A percentile compares a stretch with the other conserved stretches of the same genome.
These are phyloP conservation scores for Cochlearius cochlearius DNA, from an alignment of 2,113 vertebrate genomes.

Conservation along the genomic window DNA sequence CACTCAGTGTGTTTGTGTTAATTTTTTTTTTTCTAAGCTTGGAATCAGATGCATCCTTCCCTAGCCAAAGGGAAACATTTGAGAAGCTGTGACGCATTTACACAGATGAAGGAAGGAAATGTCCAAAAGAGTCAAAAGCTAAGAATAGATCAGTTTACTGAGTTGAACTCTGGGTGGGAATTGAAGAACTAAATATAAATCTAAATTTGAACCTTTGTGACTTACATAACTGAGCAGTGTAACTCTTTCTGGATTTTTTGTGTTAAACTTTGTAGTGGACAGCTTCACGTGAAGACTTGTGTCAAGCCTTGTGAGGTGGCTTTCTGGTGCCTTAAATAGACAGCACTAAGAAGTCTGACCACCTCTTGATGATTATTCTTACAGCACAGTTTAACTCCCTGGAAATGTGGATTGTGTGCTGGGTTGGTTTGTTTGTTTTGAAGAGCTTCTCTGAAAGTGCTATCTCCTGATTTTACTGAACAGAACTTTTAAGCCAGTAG, in stretches of 20 bases:
- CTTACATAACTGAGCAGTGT: neutral
- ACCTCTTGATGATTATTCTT: neutral
- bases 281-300: neutral
- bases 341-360: neutral
- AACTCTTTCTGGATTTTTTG: neutral
- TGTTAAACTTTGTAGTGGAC: neutral
- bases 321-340: neutral
- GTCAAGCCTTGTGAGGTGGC: neutral
- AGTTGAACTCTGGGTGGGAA: slow-evolving; percentile 30
- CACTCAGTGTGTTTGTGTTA: neutral
- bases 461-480: neutral
- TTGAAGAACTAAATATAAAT: slow-evolving; percentile 43
- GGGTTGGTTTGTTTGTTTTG: neutral
- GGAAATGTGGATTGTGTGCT: neutral
- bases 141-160: slow-evolving; percentile 56
- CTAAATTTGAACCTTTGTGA: slow-evolving; percentile 14
- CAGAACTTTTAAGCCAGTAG: neutral
- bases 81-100: slow-evolving; percentile 61
- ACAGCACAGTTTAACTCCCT: neutral
- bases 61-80: slow-evolving; percentile 49
- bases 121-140: slow-evolving; percentile 58
- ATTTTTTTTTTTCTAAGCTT: neutral
- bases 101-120: slow-evolving; percentile 62
- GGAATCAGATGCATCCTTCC: slow-evolving; percentile 47
- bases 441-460: neutral